These are phyloP conservation scores for Sebastes umbrosus DNA, from an alignment of 2,797 vertebrate species.

Conservation along the genomic window DNA sequence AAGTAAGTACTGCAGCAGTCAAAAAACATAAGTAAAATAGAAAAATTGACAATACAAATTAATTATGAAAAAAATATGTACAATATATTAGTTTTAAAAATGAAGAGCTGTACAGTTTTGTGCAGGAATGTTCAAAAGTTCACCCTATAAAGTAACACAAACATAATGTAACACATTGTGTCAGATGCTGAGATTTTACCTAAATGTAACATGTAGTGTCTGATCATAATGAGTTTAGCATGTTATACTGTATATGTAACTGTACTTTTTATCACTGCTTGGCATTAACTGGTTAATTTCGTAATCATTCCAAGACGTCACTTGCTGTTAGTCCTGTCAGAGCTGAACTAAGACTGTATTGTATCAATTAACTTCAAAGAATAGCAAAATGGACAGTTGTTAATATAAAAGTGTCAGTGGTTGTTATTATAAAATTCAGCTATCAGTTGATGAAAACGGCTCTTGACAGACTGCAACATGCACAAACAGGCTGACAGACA, in stretches of 20 bases:
- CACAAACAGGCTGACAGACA: constrained; percentile 54
- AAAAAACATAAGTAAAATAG: too few relatives aligned
- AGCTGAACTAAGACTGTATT: not conserved
- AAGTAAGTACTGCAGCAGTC: too few relatives aligned
- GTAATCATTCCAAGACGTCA: not conserved
- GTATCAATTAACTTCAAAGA: not conserved
- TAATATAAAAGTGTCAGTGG: constrained; percentile 30
- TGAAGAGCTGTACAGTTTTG: too few relatives aligned
- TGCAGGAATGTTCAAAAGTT: too few relatives aligned
- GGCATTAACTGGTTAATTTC: not conserved
- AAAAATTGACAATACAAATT: too few relatives aligned
- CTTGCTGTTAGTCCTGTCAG: not conserved
- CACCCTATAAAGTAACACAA: too few relatives aligned
- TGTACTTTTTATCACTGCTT: not conserved
- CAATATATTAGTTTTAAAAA: too few relatives aligned
- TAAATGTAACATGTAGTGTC: too few relatives aligned
- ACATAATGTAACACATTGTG: too few relatives aligned
- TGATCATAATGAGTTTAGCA: too few relatives aligned
- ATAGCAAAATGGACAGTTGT: not conserved
- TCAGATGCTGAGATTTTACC: too few relatives aligned
- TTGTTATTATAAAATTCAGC: constrained; percentile 27
- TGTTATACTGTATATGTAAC: not conserved
- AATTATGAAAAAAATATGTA: too few relatives aligned
- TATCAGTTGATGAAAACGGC: constrained; percentile 35
- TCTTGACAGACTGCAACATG: constrained; percentile 48